phyloP scores from a whole-genome alignment of 2,113 vertebrate species.

The Ammodytes dubius region DNA sequence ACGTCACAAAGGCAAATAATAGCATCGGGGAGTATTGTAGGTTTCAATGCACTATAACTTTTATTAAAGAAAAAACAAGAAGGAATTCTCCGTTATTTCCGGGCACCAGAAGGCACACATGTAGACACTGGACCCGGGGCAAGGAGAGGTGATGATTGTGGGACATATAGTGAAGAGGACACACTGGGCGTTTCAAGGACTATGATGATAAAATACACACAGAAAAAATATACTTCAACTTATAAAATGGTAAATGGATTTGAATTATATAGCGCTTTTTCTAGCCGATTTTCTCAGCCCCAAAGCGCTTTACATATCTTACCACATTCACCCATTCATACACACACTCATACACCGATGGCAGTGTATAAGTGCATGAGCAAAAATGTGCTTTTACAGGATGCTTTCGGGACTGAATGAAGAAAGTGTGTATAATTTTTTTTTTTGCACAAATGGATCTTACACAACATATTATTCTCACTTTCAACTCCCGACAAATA shows the following conservation, averaged over 20 bases:
- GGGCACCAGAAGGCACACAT: constrained; percentile 77
- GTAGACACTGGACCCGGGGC: constrained; percentile 44
- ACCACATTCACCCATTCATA: no score
- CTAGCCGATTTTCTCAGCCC: no score
- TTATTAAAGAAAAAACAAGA: neutral
- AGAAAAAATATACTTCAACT: neutral
- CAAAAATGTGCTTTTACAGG: neutral
- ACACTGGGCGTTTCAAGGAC: neutral
- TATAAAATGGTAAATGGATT: no score
- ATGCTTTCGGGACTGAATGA: neutral
- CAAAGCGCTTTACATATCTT: no score
- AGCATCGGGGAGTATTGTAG: neutral
- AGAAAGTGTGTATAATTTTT: no score
- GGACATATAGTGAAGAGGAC: neutral
- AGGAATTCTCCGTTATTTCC: constrained; percentile 24
- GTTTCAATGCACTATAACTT: constrained; percentile 18
- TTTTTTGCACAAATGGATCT: neutral
- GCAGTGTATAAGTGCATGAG: neutral
- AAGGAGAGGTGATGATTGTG: constrained; percentile 15
- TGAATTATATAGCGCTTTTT: no score
- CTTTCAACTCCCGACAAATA: neutral
- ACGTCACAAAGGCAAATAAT: constrained; percentile 49
- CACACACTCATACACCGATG: no score
- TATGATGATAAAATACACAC: neutral
- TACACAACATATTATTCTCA: neutral